Evolutionary conservation across 2,888 invertebrate genomes (phyloP), one percentile per base, ranked within the genome.

Genomic region (Xanthorhoe designata): DNA sequence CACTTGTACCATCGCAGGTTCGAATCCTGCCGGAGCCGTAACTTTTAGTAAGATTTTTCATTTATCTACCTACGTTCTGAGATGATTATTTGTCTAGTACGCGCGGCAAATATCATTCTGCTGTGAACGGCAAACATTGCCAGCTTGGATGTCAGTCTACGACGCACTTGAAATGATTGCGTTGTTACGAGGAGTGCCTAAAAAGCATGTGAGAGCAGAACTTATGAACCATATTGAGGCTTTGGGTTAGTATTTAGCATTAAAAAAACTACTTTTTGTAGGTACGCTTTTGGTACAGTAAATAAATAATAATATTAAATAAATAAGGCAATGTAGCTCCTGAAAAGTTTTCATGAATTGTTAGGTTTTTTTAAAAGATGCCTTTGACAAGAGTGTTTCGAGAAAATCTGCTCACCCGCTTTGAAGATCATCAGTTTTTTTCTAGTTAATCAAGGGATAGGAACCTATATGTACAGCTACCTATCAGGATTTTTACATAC

Each of bases 91-190:
- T 45, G 64, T 67, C 2, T 76, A 92, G 92, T 91, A 89, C 61
- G 75, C 82, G 7, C 79, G 82, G 1, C 78, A 89, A 56, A 74
- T 89, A 47, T 77, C 88, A 0, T 59, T 89, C 2, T 78, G 86
- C 68, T 83, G 85, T 56, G 76, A 80, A 0, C 69, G 63, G 1
- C 65, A 73, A 0, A 68, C 86, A 0, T 71, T 91, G 17, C 91
- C 92, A 0, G 67, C 73, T 0, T 92, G 92, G 92, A 85, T 92
- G 91, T 81, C 76, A 0, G 84, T 88, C 9, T 76, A 71, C 32
- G 83, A 88, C 8, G 87, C 83, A 0, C 72, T 92, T 17, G 68
- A 78, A 17, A 61, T 91, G 69, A 74, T 91, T 2, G 91, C 84
- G 0, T 67, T 82, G 4, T 69, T 92, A 52, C 86, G 92, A 0